Conservation (phyloP, 2,888 invertebrate species). For the Mesodorylaimus sp. region DNA sequence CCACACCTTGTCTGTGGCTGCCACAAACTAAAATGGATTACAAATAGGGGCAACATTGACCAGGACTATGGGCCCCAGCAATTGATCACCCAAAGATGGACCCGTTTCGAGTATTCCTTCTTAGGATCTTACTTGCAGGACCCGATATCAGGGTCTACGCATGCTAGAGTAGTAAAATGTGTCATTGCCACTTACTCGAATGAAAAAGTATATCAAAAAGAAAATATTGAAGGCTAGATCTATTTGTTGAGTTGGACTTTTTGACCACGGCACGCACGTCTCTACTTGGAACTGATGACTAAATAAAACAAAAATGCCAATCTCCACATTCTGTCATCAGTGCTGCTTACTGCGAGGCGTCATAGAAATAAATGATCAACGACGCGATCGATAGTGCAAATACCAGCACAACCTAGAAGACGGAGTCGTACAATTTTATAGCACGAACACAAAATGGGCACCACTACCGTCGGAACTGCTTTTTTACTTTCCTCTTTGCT, state of each 20-base stretch:
- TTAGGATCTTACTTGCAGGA: too few species aligned
- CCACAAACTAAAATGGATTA: constrained; percentile 69
- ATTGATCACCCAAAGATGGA: too few species aligned
- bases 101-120: too few species aligned
- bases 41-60: background rate
- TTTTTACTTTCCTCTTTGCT: too few species aligned
- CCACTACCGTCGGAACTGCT: too few species aligned
- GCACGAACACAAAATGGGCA: too few species aligned
- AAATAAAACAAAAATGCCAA: constrained; percentile 13
- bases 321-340: background rate
- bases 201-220: constrained; percentile 99
- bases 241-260: constrained; percentile 99
- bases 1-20: constrained; percentile 99
- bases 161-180: background rate
- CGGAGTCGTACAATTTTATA: too few species aligned
- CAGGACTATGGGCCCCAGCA: too few species aligned
- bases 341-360: constrained; percentile 75
- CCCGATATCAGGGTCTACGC: too few species aligned
- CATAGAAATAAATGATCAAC: constrained; percentile 99
- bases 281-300: constrained; percentile 54
- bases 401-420: constrained; percentile 53
- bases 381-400: constrained; percentile 99
- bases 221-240: constrained; percentile 99
- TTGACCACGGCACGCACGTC: constrained; percentile 96
- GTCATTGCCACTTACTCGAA: constrained; percentile 66